phyloP scores from a whole-genome alignment of 2,888 invertebrate genomes.

The Dynastes hyllus region DNA sequence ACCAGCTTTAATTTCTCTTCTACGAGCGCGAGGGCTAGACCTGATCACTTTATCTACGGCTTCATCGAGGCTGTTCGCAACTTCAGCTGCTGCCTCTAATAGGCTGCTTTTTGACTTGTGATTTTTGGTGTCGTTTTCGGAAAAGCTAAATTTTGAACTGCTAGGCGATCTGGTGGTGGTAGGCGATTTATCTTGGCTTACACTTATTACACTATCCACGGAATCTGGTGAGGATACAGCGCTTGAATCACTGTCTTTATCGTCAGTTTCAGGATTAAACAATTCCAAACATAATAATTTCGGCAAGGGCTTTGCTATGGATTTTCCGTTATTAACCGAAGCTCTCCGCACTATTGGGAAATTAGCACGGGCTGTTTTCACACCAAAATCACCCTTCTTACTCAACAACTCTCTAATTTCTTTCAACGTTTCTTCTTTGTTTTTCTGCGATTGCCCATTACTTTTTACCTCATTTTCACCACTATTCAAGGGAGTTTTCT shows the following conservation, averaged over 20 bases:
- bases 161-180: slow-evolving; percentile 34
- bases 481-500: slow-evolving; percentile 62
- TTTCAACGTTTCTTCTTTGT: slow-evolving; percentile 77
- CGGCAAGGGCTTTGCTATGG: slow-evolving; percentile 80
- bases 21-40: slow-evolving; percentile 75
- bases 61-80: slow-evolving; percentile 79
- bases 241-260: slow-evolving; percentile 92
- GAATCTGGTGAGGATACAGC: slow-evolving; percentile 92
- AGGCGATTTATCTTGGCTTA: slow-evolving; percentile 43
- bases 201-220: slow-evolving; percentile 84
- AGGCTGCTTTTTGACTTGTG: slow-evolving; percentile 48
- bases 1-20: slow-evolving; percentile 73
- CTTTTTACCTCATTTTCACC: slow-evolving; percentile 71
- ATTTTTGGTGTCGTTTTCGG: slow-evolving; percentile 31
- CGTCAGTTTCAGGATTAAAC: slow-evolving; percentile 93
- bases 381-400: slow-evolving; percentile 80
- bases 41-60: slow-evolving; percentile 81
- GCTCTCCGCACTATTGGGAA: slow-evolving; percentile 83
- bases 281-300: slow-evolving; percentile 86
- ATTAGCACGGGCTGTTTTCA: slow-evolving; percentile 73
- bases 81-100: slow-evolving; percentile 79
- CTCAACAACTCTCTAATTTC: slow-evolving; percentile 82
- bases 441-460: slow-evolving; percentile 63
- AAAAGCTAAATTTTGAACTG: slow-evolving; percentile 40
- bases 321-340: slow-evolving; percentile 74